Base-by-base conservation (phyloP, 2,113 vertebrate genomes). In the Gyps fulvus region DNA sequence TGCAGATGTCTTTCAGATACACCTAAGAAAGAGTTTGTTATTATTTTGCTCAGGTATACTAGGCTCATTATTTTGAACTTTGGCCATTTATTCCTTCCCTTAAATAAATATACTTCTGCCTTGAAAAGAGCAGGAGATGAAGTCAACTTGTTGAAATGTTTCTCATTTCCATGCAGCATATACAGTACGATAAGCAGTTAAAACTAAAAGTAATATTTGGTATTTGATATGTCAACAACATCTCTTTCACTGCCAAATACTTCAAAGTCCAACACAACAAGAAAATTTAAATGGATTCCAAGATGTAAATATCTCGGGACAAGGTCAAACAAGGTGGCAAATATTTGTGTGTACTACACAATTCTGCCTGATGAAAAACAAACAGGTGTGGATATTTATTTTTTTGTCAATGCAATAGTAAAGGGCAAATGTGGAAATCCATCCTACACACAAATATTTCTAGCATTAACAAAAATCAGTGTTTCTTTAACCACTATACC, bases 321-420 rank as follows among this genome's bases (percentile, higher is more conserved):
- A 98, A 98, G 96, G 97, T 98, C 94, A 98, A 97, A 91, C 70
- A 94, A 97, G 94, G 97, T 92, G 95, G 91, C 74, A 97, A 97
- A 98, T 98, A 97, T 95, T 96, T 94, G 88, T 80, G 59, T 87
- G 77, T 71, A 57, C 40, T 85, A 86, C 59, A 95, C 21, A 95
- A 50, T 87, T 93, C 70, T 3, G 5, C 43, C 72, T 94, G 87
- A 96, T 97, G 79, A 95, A 96, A 98, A 97, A 96, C 94, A 98
- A 98, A 97, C 96, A 97, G 95, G 89, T 96, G 87, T 55, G 38
- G 91, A 73, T 90, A 63, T 88, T 84, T 83, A 58, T 26, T 71
- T 87, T 89, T 98, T 89, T 94, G 92, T 88, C 90, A 98, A 94
- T 91, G 88, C 87, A 93, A 94, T 85, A 93, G 91, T 95, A 95